Percentiles rank a stretch among this genome's conserved stretches.
Evolutionary conservation across 1,140 invertebrate genomes (phyloP).

Genomic region (Scaptomyza graminum): DNA sequence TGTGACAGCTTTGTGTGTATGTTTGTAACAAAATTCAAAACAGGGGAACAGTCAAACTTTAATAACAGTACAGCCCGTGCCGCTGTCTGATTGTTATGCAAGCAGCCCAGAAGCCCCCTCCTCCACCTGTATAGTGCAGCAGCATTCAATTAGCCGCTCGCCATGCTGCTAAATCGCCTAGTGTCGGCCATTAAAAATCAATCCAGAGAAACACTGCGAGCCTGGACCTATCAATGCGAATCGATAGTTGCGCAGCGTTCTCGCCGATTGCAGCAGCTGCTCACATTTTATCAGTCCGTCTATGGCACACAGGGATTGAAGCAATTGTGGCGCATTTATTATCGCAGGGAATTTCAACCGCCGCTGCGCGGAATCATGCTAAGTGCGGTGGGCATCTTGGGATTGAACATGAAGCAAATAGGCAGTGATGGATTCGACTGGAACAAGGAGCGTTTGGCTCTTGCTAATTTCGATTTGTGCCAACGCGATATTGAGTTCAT

Average conservation of each 20-base stretch:
- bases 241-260: conserved; percentile 87
- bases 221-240: conserved; percentile 87
- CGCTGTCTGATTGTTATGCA: conserved; percentile 40
- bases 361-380: conserved; percentile 67
- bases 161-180: conserved; percentile 74
- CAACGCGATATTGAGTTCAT: conserved; percentile 71
- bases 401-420: conserved; percentile 56
- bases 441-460: conserved; percentile 64
- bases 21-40: conserved; percentile 49
- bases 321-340: conserved; percentile 85
- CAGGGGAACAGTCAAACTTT: conserved; percentile 53
- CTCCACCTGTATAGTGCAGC: conserved; percentile 24
- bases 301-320: conserved; percentile 86
- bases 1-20: conserved; percentile 51
- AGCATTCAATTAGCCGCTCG: conserved; percentile 64
- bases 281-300: conserved; percentile 86
- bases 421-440: conserved; percentile 70
- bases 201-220: conserved; percentile 84
- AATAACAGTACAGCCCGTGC: conserved; percentile 32
- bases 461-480: conserved; percentile 73
- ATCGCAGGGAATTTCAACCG: conserved; percentile 75
- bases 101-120: conserved; percentile 36
- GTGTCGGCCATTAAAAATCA: conserved; percentile 83
- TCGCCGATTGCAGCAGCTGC: conserved; percentile 86
- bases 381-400: conserved; percentile 73